These are phyloP conservation scores for Lepidonotus clava DNA, from an alignment of 2,888 invertebrate species.

Conservation along the genomic window DNA sequence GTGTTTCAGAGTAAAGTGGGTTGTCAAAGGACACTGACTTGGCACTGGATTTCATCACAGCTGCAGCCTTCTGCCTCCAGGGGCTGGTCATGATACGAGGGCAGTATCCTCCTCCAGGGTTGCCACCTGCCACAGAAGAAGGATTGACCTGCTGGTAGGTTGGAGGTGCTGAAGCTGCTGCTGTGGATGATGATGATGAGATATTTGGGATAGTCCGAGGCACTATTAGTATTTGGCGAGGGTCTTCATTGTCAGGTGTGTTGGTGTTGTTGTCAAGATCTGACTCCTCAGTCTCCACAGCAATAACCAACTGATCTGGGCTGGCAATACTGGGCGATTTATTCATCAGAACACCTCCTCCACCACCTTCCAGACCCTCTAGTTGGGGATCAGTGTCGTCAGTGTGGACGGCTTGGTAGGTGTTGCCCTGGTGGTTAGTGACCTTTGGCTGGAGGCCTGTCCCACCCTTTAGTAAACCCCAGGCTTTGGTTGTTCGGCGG, in stretches of 20 bases:
- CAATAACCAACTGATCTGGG: conserved; percentile 39
- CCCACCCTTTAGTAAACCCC: neutral
- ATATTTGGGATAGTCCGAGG: no score
- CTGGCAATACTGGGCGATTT: neutral
- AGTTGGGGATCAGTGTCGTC: neutral
- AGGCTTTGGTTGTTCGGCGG: neutral
- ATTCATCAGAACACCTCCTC: neutral
- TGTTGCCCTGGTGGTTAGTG: conserved; percentile 50
- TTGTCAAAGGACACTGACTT: conserved; percentile 55
- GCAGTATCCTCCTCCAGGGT: no score
- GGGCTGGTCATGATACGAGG: neutral
- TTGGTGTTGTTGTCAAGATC: conserved; percentile 42
- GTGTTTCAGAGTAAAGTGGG: conserved; percentile 35
- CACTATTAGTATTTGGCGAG: no score
- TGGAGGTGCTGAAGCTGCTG: no score
- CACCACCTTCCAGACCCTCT: neutral
- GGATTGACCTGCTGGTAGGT: neutral
- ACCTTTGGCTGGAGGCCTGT: neutral
- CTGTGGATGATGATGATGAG: no score
- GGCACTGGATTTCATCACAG: conserved; percentile 20
- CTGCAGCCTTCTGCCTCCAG: conserved; percentile 1
- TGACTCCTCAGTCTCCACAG: conserved; percentile 54
- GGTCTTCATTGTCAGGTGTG: neutral
- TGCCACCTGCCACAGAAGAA: neutral
- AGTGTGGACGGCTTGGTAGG: conserved; percentile 47